Evolutionary conservation across 2,797 vertebrate genomes (phyloP), one percentile per base, ranked within the genome.

Genomic region (Lagorchestes hirsutus): DNA sequence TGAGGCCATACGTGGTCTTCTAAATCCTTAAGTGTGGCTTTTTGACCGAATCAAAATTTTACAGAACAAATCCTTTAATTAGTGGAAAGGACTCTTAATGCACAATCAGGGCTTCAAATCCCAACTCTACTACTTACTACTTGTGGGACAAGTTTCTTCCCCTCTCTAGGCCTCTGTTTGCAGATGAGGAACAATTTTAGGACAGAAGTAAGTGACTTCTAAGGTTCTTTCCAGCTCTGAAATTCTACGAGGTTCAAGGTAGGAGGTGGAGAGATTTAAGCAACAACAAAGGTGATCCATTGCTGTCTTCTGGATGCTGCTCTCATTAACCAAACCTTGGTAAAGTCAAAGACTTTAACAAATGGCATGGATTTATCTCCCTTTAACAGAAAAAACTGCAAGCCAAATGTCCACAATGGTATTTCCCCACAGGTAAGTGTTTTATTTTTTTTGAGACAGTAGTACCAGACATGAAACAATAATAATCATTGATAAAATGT

Each of bases 401-500:
- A 24, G 46, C 31, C 24, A 87, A 27, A 50, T 28, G 40, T 87
- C 74, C 74, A 50, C 22, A 91, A 55, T 91, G 54, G 13, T 55
- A 54, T 55, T 91, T 55, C 54, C 90, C 90, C 52, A 46, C 28
- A 55, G 90, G 90, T 54, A 55, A 55, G 14, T 34, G 18, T 18
- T 34, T 87, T 87, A 46, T 87, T 50, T 52, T 52, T 52, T 90
- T 74, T 91, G 28, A 91, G 54, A 55, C 34, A n/a, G 34, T n/a
- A 31, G 18, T 46, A 22, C 54, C 54, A 55, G 55, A 91, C 54
- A 55, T 22, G 28, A 91, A 54, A 91, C 90, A 91, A 55, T 91
- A 24, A 55, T 91, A 54, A 91, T 91, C 50, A 91, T 22, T 91
- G 90, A 91, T 91, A 91, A 91, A 55, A 55, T 91, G 90, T 40